Conservation (phyloP, 1,140 invertebrate genomes). For the Battus philenor region DNA sequence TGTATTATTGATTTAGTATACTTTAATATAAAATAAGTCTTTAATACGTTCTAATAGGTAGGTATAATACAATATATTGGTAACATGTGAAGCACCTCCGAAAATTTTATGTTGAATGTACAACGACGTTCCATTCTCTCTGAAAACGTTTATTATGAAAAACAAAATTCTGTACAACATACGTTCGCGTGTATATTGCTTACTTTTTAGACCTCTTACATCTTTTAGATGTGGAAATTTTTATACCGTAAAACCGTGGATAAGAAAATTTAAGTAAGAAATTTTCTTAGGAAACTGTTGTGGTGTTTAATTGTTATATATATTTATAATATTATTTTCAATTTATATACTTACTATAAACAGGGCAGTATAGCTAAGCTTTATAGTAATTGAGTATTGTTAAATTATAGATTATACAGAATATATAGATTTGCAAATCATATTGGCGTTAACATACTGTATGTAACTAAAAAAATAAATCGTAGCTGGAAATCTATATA, state of each 20-base stretch:
- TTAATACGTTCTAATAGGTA: slow-evolving; percentile 31
- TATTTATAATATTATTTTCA: too few relatives aligned
- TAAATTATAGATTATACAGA: slow-evolving; percentile 21
- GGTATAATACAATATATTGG: slow-evolving; percentile 45
- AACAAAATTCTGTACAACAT: too few relatives aligned
- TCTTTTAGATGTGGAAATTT: too few relatives aligned
- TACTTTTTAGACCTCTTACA: too few relatives aligned
- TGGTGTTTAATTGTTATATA: too few relatives aligned
- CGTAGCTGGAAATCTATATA: slow-evolving; percentile 5
- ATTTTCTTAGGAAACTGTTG: too few relatives aligned
- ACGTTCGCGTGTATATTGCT: too few relatives aligned
- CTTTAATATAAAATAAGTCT: too few relatives aligned
- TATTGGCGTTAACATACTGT: slow-evolving; percentile 1
- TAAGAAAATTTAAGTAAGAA: too few relatives aligned
- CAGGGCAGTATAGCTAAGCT: slow-evolving; percentile 25
- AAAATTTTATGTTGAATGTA: slow-evolving; percentile 40
- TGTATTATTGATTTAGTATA: too few relatives aligned
- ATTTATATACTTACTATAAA: too few relatives aligned
- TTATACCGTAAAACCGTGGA: too few relatives aligned
- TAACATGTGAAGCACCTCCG: slow-evolving; percentile 63
- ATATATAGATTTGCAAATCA: slow-evolving; percentile 17
- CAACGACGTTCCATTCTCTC: slow-evolving; percentile 18
- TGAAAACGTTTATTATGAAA: slow-evolving; percentile 17
- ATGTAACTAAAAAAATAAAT: slow-evolving; percentile 1
- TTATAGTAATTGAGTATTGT: slow-evolving; percentile 40